Conservation (phyloP, 30 jellyfish, hydroid and myxozoan genomes). For the Aurelia coerulea region DNA sequence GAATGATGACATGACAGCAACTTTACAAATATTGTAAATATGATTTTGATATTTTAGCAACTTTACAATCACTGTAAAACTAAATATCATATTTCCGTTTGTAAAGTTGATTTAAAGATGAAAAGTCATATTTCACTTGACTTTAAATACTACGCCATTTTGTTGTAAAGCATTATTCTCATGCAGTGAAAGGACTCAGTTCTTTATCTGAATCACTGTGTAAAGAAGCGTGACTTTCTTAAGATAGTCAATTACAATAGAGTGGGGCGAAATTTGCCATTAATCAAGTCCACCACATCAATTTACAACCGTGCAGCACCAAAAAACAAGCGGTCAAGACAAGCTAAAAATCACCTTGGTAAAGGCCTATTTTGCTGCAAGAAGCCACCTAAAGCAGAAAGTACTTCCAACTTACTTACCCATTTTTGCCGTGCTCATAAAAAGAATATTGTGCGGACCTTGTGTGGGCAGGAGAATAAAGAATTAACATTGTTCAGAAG, state of each 20-base stretch:
- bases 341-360: constrained; percentile 5
- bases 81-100: no score
- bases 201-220: not conserved
- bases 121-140: no score
- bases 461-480: constrained; percentile 6
- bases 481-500: no score
- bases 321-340: not conserved
- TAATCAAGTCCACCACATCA: not conserved
- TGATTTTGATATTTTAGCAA: no score
- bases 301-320: not conserved
- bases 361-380: constrained; percentile 49
- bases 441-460: constrained; percentile 38
- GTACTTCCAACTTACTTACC: constrained; percentile 35
- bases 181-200: no score
- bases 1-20: no score
- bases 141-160: no score
- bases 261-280: not conserved
- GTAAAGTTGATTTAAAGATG: no score
- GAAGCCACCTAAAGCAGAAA: constrained; percentile 56
- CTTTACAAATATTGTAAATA: no score
- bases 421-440: not conserved
- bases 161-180: no score
- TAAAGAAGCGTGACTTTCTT: not conserved
- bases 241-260: not conserved
- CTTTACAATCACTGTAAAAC: no score